phyloP scores from a whole-genome alignment of 2,113 vertebrate genomes.

The Cebidichthys violaceus region DNA sequence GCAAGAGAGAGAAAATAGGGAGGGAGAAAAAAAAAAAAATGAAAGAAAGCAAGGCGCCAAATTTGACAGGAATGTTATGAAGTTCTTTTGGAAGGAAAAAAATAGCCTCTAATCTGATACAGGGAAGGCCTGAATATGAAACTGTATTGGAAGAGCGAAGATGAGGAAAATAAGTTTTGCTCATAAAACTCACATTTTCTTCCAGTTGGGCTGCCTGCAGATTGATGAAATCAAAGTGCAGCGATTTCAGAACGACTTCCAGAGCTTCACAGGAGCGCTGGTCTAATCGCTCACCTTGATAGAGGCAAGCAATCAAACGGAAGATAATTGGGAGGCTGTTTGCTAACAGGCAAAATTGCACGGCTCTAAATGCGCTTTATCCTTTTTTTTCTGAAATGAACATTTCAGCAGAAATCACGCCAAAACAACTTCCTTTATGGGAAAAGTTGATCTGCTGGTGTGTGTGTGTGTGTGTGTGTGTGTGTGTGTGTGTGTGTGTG shows the following conservation, averaged over 20 bases:
- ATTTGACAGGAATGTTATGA: constrained; percentile 79
- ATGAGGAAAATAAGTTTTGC: constrained; percentile 72
- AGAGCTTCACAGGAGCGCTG: constrained; percentile 85
- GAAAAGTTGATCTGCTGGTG: constrained; percentile 35
- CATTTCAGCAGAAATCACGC: constrained; percentile 65
- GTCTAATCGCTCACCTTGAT: constrained; percentile 86
- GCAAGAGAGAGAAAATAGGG: constrained; percentile 49
- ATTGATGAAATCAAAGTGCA: constrained; percentile 86
- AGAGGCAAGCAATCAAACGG: constrained; percentile 79
- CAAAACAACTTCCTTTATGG: constrained; percentile 68
- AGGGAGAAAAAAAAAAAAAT: constrained; percentile 42
- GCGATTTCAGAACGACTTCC: constrained; percentile 85
- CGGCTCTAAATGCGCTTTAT: constrained; percentile 65
- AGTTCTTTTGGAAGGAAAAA: constrained; percentile 72
- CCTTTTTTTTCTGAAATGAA: constrained; percentile 57
- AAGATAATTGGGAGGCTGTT: constrained; percentile 80
- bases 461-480: too few relatives aligned
- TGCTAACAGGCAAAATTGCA: constrained; percentile 79
- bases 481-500: too few relatives aligned
- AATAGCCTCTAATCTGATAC: constrained; percentile 75
- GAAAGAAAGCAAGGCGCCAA: constrained; percentile 62
- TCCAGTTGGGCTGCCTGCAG: constrained; percentile 84
- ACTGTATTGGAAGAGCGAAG: constrained; percentile 68
- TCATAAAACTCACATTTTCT: constrained; percentile 86
- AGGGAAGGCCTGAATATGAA: constrained; percentile 75